phyloP scores from a whole-genome alignment of 2,797 vertebrate genomes.

The Gallirallus australis region DNA sequence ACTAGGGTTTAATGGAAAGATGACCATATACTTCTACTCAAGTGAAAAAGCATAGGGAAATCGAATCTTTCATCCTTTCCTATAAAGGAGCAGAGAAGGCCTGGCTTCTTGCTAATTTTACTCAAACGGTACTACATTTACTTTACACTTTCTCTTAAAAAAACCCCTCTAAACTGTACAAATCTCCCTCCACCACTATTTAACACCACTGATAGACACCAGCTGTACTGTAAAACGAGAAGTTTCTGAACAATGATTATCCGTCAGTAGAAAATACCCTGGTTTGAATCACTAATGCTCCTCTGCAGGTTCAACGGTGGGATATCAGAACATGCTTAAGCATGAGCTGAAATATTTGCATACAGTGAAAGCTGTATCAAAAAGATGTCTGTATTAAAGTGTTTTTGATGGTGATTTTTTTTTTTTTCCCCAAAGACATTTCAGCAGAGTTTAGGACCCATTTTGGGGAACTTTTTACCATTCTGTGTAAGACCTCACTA shows the following conservation, averaged over 20 bases:
- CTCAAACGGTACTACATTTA: not conserved
- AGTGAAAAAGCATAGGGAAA: not conserved
- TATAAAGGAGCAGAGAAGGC: not conserved
- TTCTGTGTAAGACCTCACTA: not conserved
- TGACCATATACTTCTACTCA: not conserved
- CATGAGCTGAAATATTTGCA: conserved; percentile 14
- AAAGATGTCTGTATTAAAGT: not conserved
- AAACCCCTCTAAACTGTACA: not conserved
- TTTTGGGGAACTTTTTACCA: not conserved
- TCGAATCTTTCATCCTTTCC: not conserved
- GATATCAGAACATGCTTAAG: conserved; percentile 1
- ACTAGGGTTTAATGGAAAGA: not conserved
- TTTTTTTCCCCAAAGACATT: not conserved
- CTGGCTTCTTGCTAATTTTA: not conserved
- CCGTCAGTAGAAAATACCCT: conserved; percentile 25
- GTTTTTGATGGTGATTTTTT: not conserved
- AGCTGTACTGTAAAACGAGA: conserved; percentile 25
- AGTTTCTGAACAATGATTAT: conserved; percentile 34
- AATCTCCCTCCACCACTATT: not conserved
- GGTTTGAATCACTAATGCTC: conserved; percentile 19
- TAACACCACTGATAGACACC: not conserved
- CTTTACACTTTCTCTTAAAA: not conserved
- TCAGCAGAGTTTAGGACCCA: not conserved
- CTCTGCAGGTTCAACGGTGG: not conserved
- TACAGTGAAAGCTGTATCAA: not conserved